Evolutionary conservation across 1,140 invertebrate genomes (phyloP).

Genomic region (Drosophila leontia): DNA sequence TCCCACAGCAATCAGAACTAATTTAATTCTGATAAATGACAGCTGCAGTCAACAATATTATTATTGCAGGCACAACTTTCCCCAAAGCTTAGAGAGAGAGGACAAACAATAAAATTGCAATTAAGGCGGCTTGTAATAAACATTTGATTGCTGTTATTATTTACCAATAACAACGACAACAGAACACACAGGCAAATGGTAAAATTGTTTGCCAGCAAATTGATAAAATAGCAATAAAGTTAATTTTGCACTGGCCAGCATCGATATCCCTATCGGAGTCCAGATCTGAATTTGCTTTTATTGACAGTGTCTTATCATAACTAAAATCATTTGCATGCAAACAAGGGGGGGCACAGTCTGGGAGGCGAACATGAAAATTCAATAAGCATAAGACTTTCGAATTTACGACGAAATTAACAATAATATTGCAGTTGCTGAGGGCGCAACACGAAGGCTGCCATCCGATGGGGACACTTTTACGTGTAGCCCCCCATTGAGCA

Average conservation of each 20-base stretch:
- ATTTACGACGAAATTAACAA: slow-evolving; percentile 83
- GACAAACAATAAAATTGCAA: slow-evolving; percentile 67
- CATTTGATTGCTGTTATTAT: slow-evolving; percentile 68
- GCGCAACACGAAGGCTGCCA: slow-evolving; percentile 48
- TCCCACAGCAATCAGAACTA: slow-evolving; percentile 56
- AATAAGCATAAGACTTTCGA: slow-evolving; percentile 83
- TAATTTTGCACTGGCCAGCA: slow-evolving; percentile 47
- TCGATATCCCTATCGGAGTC: slow-evolving; percentile 20
- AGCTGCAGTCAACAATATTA: slow-evolving; percentile 56
- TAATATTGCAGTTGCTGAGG: slow-evolving; percentile 78
- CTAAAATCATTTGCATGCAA: slow-evolving; percentile 75
- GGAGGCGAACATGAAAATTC: slow-evolving; percentile 74
- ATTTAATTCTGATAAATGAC: slow-evolving; percentile 59
- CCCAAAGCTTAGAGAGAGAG: slow-evolving; percentile 21
- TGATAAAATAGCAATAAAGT: slow-evolving; percentile 70
- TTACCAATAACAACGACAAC: slow-evolving; percentile 49
- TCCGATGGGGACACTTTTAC: slow-evolving; percentile 45
- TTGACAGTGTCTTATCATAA: slow-evolving; percentile 74
- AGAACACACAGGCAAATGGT: slow-evolving; percentile 13
- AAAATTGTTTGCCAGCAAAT: slow-evolving; percentile 47
- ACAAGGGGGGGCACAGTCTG: slow-evolving; percentile 5
- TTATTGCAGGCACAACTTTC: slow-evolving; percentile 37
- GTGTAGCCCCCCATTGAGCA: slow-evolving; percentile 34
- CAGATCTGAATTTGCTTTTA: slow-evolving; percentile 58
- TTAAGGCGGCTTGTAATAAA: slow-evolving; percentile 58